Conservation (phyloP, 2,888 invertebrate genomes). For the Pocota personata region DNA sequence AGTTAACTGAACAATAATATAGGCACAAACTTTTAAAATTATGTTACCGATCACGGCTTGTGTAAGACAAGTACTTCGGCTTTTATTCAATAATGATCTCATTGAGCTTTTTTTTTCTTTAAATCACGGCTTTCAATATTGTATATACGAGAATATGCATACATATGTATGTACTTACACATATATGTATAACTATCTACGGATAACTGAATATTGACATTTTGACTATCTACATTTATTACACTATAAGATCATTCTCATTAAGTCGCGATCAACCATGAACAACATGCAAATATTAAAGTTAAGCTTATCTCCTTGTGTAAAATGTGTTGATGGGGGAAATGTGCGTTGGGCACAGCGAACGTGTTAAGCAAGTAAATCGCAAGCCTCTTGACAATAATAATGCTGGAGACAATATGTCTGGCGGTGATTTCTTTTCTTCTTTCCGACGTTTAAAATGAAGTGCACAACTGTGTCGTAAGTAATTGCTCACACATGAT, state of each 20-base stretch:
- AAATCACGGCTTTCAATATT: too few relatives aligned
- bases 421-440: constrained; percentile 60
- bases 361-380: constrained; percentile 56
- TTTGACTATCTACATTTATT: background rate
- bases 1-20: too few relatives aligned
- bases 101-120: too few relatives aligned
- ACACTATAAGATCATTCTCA: background rate
- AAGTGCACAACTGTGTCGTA: background rate
- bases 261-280: constrained; percentile 20
- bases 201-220: too few relatives aligned
- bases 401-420: constrained; percentile 66
- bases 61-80: too few relatives aligned
- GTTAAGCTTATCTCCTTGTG: constrained; percentile 39
- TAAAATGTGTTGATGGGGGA: constrained; percentile 27
- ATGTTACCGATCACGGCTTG: too few relatives aligned
- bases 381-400: constrained; percentile 59
- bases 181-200: too few relatives aligned
- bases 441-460: constrained; percentile 20
- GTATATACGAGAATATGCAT: too few relatives aligned
- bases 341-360: constrained; percentile 27
- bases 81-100: too few relatives aligned
- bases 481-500: background rate
- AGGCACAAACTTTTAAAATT: too few relatives aligned
- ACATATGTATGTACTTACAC: too few relatives aligned
- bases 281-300: constrained; percentile 44